These are phyloP conservation scores for Lipophrys pholis DNA, from an alignment of 2,113 vertebrate genomes.

Conservation along the genomic window DNA sequence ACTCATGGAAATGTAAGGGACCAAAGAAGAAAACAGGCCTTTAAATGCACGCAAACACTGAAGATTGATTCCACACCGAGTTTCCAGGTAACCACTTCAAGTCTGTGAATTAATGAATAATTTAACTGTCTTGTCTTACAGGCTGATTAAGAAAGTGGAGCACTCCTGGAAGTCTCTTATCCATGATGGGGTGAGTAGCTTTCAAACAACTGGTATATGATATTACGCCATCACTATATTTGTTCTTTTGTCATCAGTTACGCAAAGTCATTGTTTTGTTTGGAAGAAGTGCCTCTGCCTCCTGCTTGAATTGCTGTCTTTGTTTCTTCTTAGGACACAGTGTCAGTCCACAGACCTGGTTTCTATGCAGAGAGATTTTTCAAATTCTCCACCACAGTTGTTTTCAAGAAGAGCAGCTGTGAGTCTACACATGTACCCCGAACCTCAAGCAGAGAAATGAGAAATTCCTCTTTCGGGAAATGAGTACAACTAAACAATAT, in stretches of 20 bases:
- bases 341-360: slow-evolving; percentile 95
- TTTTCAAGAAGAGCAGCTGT: slow-evolving; percentile 96
- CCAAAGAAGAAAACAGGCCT: not conserved
- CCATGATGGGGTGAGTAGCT: slow-evolving; percentile 93
- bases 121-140: slow-evolving; percentile 70
- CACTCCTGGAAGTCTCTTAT: slow-evolving; percentile 99
- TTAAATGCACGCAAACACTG: not conserved
- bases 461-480: not conserved
- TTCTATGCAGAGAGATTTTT: slow-evolving; percentile 98
- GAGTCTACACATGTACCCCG: slow-evolving; percentile 70
- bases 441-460: not conserved
- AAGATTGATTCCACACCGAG: not conserved
- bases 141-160: slow-evolving; percentile 97
- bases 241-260: no score
- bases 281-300: not conserved
- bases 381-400: slow-evolving; percentile 93
- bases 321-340: slow-evolving; percentile 87
- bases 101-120: slow-evolving; percentile 28
- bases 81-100: slow-evolving; percentile 32
- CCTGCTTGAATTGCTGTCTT: not conserved
- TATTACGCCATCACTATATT: not conserved
- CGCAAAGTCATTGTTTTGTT: not conserved
- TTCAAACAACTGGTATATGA: slow-evolving; percentile 17
- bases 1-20: not conserved
- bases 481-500: not conserved